Percentiles rank a stretch among this genome's conserved stretches.
phyloP scores from a whole-genome alignment of 2,113 vertebrate species.

The Anas platyrhynchos region DNA sequence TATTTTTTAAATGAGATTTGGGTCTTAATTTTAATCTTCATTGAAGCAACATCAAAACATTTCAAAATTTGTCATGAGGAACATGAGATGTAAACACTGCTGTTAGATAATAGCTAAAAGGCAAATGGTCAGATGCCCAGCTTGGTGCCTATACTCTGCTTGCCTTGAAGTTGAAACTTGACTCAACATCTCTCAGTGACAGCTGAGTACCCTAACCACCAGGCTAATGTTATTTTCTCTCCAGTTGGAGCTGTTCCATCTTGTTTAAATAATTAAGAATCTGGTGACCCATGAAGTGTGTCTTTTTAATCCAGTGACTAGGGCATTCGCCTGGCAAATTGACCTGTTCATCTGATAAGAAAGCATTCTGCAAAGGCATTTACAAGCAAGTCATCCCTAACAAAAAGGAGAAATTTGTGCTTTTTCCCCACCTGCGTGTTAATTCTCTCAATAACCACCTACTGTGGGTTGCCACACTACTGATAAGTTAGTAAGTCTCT shows the following conservation, averaged over 20 bases:
- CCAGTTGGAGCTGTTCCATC: not conserved
- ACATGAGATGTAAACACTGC: not conserved
- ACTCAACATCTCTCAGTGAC: not conserved
- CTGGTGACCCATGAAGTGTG: not conserved
- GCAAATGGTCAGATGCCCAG: not conserved
- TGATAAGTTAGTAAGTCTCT: not conserved
- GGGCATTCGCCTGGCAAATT: slow-evolving; percentile 4
- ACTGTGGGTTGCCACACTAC: not conserved
- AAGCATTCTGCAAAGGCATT: not conserved
- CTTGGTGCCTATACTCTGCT: not conserved
- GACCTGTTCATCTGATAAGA: not conserved
- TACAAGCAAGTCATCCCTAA: not conserved
- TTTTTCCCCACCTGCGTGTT: not conserved
- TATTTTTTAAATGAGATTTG: not conserved
- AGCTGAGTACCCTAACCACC: not conserved
- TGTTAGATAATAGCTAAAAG: not conserved
- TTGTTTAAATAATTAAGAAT: slow-evolving; percentile 46
- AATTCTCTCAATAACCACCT: not conserved
- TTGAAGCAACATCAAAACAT: not conserved
- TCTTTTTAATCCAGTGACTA: not conserved
- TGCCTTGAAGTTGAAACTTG: not conserved
- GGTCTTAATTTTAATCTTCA: not conserved
- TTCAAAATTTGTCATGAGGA: not conserved
- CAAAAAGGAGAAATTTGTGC: not conserved
- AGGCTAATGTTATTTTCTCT: slow-evolving; percentile 13